phyloP scores from a whole-genome alignment of 2,888 invertebrate species.

The Zhuqinia jingwanae region DNA sequence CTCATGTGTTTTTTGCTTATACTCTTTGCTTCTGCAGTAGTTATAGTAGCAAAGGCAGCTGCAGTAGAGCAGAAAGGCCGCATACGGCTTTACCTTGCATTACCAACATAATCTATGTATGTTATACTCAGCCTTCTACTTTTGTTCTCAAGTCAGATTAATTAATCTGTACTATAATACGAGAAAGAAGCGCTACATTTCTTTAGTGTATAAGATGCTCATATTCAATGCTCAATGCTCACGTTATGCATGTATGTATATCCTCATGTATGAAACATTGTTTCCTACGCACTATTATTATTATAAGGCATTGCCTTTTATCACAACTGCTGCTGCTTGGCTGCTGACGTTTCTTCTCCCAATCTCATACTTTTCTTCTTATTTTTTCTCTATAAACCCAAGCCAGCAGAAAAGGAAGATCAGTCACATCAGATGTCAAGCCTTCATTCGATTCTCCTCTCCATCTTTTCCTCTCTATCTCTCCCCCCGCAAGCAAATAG shows the following conservation, averaged over 20 bases:
- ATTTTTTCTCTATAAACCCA: neutral
- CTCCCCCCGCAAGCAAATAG: neutral
- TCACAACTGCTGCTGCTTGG: neutral
- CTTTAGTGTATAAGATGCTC: too few relatives aligned
- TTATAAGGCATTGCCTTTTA: neutral
- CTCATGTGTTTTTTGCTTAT: slow-evolving; percentile 40
- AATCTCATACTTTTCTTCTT: neutral
- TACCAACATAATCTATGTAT: neutral
- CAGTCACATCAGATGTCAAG: slow-evolving; percentile 55
- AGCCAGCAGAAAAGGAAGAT: slow-evolving; percentile 44
- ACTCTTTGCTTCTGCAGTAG: neutral
- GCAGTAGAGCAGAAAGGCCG: neutral
- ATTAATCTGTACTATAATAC: slow-evolving; percentile 52
- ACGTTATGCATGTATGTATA: too few relatives aligned
- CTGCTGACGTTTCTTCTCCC: neutral
- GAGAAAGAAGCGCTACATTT: neutral
- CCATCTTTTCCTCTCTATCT: neutral
- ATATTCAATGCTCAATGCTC: neutral
- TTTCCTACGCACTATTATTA: slow-evolving; percentile 33
- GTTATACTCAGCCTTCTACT: slow-evolving; percentile 9
- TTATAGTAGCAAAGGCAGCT: neutral
- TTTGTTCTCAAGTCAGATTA: slow-evolving; percentile 50
- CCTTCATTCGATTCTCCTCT: slow-evolving; percentile 8
- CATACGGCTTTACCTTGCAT: neutral
- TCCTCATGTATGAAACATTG: neutral